Base-by-base conservation (phyloP, 1,140 invertebrate genomes). In the Caenorhabditis remanei region DNA sequence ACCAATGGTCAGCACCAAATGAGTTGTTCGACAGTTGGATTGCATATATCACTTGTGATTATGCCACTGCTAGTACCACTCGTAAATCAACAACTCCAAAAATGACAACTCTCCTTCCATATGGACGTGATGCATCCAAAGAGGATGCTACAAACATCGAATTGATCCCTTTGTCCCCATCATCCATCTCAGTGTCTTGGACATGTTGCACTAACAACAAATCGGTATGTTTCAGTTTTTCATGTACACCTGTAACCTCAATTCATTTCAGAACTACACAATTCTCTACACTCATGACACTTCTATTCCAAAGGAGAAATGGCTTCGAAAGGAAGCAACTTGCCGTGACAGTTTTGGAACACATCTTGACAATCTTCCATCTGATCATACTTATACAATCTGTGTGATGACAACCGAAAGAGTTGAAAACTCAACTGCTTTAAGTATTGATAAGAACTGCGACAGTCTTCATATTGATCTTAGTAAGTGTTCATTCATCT, bases 201-300 rank as follows among this genome's bases (percentile, higher is more conserved):
- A 92, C 89, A 14, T 91, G 90, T 65, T 91, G 90, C 65, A 91
- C 90, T 11, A 91, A 91, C 67, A 90, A 88, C 84, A 90, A 91
- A 88, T 88, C 87, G 48, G 88, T 88, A 46, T 82, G 83, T 67
- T n/a, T 16, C 0, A 41, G 8, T n/a, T 58, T 58, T 8, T 32
- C 40, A 67, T 85, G 48, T 24, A 24, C 41, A 55, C 0, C 41
- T 32, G 19, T 84, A 55, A 21, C 61, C 43, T 75, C 11, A 16
- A 50, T 50, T 21, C 9, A 24, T 85, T 89, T 40, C 53, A 90
- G 89, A 89, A 91, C 75, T 91, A 91, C 85, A 88, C 89, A 6
- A 88, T 91, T 32, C 65, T 91, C n/a, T 92, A 91, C 85, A 88
- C 90, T 14, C 89, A 91, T 19, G 90, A 91, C 61, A 83, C 84